Evolutionary conservation across 2,888 invertebrate genomes (phyloP).

Genomic region (Camponotus fellah): DNA sequence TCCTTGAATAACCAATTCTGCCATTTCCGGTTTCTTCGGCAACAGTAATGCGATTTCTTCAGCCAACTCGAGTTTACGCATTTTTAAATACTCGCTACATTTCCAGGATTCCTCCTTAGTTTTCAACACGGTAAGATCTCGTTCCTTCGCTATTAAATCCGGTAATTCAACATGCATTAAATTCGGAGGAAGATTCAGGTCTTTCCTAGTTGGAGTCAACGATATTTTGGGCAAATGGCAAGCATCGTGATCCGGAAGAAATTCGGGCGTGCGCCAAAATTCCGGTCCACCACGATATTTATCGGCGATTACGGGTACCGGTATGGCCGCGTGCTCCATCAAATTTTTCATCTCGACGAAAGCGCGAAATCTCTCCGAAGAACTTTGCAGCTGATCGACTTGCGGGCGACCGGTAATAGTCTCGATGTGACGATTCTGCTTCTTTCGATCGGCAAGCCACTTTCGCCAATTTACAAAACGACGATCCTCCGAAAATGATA

Average conservation of each 20-base stretch:
- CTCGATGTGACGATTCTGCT: constrained; percentile 62
- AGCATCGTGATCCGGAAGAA: constrained; percentile 61
- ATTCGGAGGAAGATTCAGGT: constrained; percentile 63
- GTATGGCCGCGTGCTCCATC: constrained; percentile 84
- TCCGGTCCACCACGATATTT: constrained; percentile 78
- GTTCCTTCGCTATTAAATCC: constrained; percentile 72
- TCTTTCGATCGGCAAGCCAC: constrained; percentile 74
- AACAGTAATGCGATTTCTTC: constrained; percentile 75
- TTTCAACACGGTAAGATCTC: constrained; percentile 53
- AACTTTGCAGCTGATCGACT: constrained; percentile 72
- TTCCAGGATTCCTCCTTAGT: constrained; percentile 73
- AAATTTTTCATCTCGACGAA: constrained; percentile 72
- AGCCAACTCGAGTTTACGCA: constrained; percentile 68
- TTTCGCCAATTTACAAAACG: constrained; percentile 77
- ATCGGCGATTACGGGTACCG: constrained; percentile 71
- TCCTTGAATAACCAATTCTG: constrained; percentile 79
- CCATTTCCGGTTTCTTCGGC: constrained; percentile 78
- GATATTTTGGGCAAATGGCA: constrained; percentile 67
- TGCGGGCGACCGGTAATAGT: constrained; percentile 62
- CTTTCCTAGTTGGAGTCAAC: constrained; percentile 61
- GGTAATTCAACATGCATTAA: constrained; percentile 73
- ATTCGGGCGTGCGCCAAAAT: constrained; percentile 75
- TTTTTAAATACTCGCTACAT: constrained; percentile 75
- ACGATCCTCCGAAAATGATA: constrained; percentile 68
- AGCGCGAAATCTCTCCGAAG: constrained; percentile 72